A percentile compares a stretch with the other conserved stretches of the same genome.
phyloP scores from a whole-genome alignment of 2,113 vertebrate genomes.

The Isurus oxyrinchus region DNA sequence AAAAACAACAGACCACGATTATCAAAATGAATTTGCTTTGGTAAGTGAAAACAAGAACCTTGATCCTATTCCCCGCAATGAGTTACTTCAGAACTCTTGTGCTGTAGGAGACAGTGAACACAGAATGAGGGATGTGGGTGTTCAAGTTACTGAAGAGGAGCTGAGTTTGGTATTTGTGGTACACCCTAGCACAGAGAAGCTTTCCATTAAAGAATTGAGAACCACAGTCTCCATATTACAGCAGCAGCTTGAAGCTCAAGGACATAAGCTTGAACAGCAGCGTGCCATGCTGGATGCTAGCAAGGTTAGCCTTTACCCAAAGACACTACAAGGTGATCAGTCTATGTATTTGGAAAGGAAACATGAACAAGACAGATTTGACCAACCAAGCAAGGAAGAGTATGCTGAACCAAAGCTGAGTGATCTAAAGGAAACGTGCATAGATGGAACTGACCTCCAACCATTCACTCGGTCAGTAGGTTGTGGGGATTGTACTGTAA shows the following conservation, averaged over 20 bases:
- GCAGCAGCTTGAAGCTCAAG: conserved; percentile 62
- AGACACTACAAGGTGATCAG: conserved; percentile 59
- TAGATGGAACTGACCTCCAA: conserved; percentile 45
- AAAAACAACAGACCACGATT: conserved; percentile 40
- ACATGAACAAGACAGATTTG: background rate
- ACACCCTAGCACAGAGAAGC: conserved; percentile 31
- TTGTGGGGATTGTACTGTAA: background rate
- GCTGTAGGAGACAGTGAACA: background rate
- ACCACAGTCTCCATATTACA: conserved; percentile 68
- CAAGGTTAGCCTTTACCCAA: conserved; percentile 66
- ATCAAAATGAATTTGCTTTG: conserved; percentile 41
- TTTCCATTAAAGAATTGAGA: conserved; percentile 52
- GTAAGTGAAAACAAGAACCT: conserved; percentile 42
- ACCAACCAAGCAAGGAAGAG: background rate
- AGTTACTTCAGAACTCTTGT: background rate
- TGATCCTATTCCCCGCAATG: background rate
- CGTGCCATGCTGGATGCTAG: conserved; percentile 68
- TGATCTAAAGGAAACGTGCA: conserved; percentile 35
- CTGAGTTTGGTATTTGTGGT: conserved; percentile 10
- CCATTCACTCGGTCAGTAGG: conserved; percentile 43
- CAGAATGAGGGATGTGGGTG: background rate
- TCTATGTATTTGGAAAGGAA: conserved; percentile 46
- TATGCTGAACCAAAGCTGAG: background rate
- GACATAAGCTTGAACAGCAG: conserved; percentile 70
- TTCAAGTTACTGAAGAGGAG: conserved; percentile 39